phyloP scores from a whole-genome alignment of 2,888 invertebrate species.

The Biston betularia region DNA sequence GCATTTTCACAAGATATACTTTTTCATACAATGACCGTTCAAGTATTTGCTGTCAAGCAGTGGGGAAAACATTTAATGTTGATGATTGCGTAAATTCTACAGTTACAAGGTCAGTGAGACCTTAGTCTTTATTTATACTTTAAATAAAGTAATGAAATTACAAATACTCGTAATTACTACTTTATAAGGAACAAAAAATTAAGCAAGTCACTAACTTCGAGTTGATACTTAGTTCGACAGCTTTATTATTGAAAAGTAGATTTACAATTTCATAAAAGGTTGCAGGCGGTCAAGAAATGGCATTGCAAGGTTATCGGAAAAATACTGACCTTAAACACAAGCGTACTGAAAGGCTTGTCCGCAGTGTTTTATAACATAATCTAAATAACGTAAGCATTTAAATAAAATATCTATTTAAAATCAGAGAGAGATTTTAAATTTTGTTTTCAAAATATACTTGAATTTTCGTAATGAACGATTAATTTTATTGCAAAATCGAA shows the following conservation, averaged over 20 bases:
- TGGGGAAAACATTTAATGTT: not conserved
- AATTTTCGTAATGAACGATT: not conserved
- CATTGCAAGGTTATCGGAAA: conserved; percentile 30
- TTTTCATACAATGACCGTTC: too few species aligned
- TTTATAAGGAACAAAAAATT: conserved; percentile 16
- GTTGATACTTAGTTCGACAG: conserved; percentile 7
- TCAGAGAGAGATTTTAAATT: not conserved
- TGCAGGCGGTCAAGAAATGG: conserved; percentile 26
- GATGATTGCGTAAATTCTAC: not conserved
- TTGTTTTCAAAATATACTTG: not conserved
- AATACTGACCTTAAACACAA: conserved; percentile 26
- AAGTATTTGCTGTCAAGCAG: too few species aligned
- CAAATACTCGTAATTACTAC: conserved; percentile 1
- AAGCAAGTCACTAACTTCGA: conserved; percentile 9
- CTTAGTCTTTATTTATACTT: not conserved
- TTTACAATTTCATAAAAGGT: conserved; percentile 15
- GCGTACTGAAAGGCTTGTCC: conserved; percentile 19
- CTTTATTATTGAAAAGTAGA: conserved; percentile 11
- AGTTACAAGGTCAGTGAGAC: not conserved
- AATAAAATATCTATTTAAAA: conserved; percentile 12
- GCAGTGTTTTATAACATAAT: conserved; percentile 15
- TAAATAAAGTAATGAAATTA: conserved; percentile 4
- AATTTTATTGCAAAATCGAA: conserved; percentile 1
- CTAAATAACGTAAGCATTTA: conserved; percentile 18
- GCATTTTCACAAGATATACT: too few species aligned